Evolutionary conservation across 2,113 vertebrate genomes (phyloP).

Genomic region (Corydoras sp.): DNA sequence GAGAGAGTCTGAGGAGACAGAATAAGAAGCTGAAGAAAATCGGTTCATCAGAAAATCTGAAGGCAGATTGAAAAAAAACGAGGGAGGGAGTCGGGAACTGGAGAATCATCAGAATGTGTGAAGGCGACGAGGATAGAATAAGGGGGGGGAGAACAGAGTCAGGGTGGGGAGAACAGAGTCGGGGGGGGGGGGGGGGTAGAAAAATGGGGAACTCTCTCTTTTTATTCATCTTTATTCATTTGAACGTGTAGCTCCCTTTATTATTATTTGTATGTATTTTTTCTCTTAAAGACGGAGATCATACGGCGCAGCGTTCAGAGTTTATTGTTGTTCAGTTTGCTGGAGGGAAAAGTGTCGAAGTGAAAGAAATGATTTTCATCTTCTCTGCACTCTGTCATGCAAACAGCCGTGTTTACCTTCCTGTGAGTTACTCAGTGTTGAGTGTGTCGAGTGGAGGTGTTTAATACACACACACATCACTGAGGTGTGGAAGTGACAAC

Average conservation of each 20-base stretch:
- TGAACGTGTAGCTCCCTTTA: too few species aligned
- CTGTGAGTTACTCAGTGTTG: slow-evolving; percentile 23
- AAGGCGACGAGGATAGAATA: not conserved
- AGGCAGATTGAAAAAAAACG: not conserved
- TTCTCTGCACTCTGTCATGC: not conserved
- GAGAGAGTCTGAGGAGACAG: not conserved
- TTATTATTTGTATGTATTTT: not conserved
- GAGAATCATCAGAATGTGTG: slow-evolving; percentile 7
- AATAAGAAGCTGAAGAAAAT: not conserved
- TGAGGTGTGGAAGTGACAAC: slow-evolving; percentile 18
- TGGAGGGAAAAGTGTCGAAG: slow-evolving; percentile 3
- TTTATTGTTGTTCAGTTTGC: slow-evolving; percentile 3
- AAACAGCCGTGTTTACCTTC: slow-evolving; percentile 13
- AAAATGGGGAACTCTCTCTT: too few species aligned
- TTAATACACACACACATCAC: slow-evolving; percentile 23
- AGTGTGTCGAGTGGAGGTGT: slow-evolving; percentile 6
- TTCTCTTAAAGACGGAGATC: not conserved
- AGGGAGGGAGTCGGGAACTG: not conserved
- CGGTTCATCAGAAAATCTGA: slow-evolving; percentile 10
- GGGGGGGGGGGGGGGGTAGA: too few species aligned
- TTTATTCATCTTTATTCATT: too few species aligned
- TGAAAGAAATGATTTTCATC: slow-evolving; percentile 1
- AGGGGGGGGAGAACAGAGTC: not conserved
- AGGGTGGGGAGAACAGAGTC: not conserved
- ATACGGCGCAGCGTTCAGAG: too few species aligned